A percentile compares a stretch with the other conserved stretches of the same genome.
Conservation (phyloP, 2,888 invertebrate genomes). For the Hirtodrosophila histrioides region DNA sequence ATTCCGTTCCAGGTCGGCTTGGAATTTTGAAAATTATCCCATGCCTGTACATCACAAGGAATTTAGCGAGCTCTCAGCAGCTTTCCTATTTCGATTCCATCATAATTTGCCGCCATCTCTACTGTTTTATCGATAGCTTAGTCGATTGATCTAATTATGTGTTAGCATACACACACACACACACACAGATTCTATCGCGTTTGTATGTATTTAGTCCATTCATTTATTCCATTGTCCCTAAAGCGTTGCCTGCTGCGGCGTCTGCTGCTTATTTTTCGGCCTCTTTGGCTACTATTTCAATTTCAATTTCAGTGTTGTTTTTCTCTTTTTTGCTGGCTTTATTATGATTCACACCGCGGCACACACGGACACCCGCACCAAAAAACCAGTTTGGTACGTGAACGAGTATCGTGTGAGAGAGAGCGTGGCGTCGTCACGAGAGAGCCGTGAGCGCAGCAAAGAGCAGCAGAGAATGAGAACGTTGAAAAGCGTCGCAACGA, state of each 20-base stretch:
- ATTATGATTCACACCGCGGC: slow-evolving; percentile 67
- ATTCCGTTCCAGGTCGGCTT: too few species aligned
- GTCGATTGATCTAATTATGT: slow-evolving; percentile 16
- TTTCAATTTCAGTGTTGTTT: slow-evolving; percentile 49
- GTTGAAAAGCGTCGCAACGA: neutral
- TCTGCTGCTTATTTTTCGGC: slow-evolving; percentile 18
- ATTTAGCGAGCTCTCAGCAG: too few species aligned
- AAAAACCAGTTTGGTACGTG: slow-evolving; percentile 66
- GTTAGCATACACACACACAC: neutral
- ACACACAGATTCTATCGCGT: neutral
- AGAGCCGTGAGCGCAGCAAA: slow-evolving; percentile 1
- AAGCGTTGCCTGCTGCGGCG: slow-evolving; percentile 12
- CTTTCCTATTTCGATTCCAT: too few species aligned
- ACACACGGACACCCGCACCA: slow-evolving; percentile 66
- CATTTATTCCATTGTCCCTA: slow-evolving; percentile 41
- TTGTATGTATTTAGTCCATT: slow-evolving; percentile 35
- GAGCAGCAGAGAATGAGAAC: slow-evolving; percentile 8
- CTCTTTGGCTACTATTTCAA: slow-evolving; percentile 71
- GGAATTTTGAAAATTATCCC: too few species aligned
- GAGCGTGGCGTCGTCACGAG: neutral
- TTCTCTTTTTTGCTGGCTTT: slow-evolving; percentile 45
- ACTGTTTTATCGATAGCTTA: slow-evolving; percentile 4
- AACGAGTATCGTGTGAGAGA: slow-evolving; percentile 18
- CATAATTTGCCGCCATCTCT: too few species aligned
- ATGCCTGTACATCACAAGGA: too few species aligned